Percentiles rank a stretch among this genome's conserved stretches.
Conservation (phyloP, 2,797 vertebrate species). For the Phoebastria nigripes region DNA sequence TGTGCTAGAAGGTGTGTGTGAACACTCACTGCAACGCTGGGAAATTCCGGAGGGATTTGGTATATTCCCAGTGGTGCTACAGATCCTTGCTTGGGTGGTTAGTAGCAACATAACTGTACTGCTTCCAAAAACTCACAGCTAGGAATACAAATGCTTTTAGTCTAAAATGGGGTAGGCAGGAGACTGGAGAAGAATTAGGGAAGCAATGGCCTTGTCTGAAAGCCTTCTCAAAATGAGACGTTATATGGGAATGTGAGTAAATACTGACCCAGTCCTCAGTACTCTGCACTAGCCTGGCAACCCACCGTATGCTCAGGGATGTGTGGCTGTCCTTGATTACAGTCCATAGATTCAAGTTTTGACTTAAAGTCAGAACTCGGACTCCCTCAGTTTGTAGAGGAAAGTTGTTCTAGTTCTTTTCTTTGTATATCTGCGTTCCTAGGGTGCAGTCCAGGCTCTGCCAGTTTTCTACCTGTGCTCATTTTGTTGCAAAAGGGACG, state of each 20-base stretch:
- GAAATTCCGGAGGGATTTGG: not conserved
- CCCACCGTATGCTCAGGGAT: fast-evolving
- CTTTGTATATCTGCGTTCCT: not conserved
- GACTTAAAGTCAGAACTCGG: not conserved
- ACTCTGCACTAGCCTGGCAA: not conserved
- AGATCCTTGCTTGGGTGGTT: not conserved
- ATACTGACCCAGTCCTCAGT: not conserved
- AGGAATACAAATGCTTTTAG: not conserved
- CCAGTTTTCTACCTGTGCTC: not conserved
- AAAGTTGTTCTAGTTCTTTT: not conserved
- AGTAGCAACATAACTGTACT: not conserved
- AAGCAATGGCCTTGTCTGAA: not conserved
- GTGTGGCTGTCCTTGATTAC: not conserved
- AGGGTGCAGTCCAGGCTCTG: not conserved
- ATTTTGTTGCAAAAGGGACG: not conserved
- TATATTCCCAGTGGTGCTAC: not conserved
- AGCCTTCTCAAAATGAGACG: not conserved
- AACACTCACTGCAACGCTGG: not conserved
- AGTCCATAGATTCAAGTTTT: not conserved
- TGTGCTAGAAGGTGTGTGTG: not conserved
- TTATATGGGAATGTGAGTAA: not conserved
- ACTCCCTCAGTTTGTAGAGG: not conserved
- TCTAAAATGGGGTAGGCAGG: not conserved
- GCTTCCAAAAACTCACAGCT: not conserved
- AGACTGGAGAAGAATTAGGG: not conserved